Percentiles rank a stretch among this genome's conserved stretches.
Evolutionary conservation across 2,888 invertebrate species (phyloP).

Genomic region (Podabrus alpinus): DNA sequence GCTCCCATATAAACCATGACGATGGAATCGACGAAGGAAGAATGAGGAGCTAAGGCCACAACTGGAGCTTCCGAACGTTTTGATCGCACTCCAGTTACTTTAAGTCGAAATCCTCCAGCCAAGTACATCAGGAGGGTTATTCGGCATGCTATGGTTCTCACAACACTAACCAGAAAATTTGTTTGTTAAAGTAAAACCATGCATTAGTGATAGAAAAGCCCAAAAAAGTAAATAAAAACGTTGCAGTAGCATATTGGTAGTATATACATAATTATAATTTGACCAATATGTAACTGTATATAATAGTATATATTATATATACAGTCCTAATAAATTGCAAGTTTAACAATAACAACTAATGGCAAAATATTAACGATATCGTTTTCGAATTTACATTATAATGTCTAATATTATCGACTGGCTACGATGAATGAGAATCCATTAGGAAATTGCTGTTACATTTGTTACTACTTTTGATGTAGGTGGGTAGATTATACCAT

Average conservation of each 20-base stretch:
- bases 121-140: conserved; percentile 78
- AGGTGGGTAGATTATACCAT: background rate
- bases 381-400: background rate
- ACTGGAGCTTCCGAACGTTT: conserved; percentile 75
- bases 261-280: background rate
- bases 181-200: conserved; percentile 18
- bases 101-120: conserved; percentile 82
- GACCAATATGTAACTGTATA: background rate
- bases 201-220: conserved; percentile 11
- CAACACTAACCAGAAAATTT: conserved; percentile 42
- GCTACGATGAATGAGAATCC: background rate
- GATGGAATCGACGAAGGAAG: conserved; percentile 87
- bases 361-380: background rate
- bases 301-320: background rate
- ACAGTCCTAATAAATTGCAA: background rate
- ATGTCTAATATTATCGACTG: background rate
- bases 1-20: conserved; percentile 82
- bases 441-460: background rate
- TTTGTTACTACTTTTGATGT: background rate
- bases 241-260: background rate
- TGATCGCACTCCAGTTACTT: conserved; percentile 70
- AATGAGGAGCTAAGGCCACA: conserved; percentile 87
- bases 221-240: background rate
- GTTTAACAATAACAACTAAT: background rate
- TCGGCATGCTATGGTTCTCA: conserved; percentile 68